phyloP scores from a whole-genome alignment of 2,797 vertebrate species.

The Falco naumanni region DNA sequence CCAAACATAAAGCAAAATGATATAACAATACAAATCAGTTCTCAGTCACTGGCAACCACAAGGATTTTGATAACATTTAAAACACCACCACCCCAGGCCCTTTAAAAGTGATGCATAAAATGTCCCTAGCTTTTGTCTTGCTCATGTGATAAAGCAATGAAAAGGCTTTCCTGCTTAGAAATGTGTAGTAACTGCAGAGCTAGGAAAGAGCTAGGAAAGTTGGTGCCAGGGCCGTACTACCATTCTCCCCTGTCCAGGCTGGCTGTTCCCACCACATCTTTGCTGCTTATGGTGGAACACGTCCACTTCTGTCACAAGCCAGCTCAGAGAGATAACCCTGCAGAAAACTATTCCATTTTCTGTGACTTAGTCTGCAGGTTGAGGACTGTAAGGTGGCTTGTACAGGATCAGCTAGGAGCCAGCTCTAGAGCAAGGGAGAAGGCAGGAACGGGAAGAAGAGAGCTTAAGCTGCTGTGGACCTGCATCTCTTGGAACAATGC shows the following conservation, averaged over 20 bases:
- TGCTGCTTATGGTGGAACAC: background rate
- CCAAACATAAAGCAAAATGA: background rate
- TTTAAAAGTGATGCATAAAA: background rate
- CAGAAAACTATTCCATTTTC: background rate
- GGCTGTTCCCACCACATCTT: background rate
- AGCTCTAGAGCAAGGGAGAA: background rate
- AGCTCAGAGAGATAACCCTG: background rate
- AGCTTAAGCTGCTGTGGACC: background rate
- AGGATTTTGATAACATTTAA: background rate
- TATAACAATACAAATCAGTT: background rate
- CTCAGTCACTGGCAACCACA: background rate
- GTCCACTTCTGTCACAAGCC: fast-evolving
- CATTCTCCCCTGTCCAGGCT: background rate
- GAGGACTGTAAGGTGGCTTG: background rate
- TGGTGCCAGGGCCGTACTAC: background rate
- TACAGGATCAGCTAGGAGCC: fast-evolving
- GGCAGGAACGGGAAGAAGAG: background rate
- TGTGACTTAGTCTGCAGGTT: background rate
- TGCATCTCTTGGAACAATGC: background rate
- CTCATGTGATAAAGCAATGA: background rate
- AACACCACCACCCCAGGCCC: background rate
- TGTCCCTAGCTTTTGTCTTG: background rate
- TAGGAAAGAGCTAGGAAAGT: background rate
- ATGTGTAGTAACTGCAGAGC: background rate
- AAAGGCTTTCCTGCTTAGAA: background rate